Evolutionary conservation across 2,113 vertebrate genomes (phyloP).

Genomic region (Silurus glanis): DNA sequence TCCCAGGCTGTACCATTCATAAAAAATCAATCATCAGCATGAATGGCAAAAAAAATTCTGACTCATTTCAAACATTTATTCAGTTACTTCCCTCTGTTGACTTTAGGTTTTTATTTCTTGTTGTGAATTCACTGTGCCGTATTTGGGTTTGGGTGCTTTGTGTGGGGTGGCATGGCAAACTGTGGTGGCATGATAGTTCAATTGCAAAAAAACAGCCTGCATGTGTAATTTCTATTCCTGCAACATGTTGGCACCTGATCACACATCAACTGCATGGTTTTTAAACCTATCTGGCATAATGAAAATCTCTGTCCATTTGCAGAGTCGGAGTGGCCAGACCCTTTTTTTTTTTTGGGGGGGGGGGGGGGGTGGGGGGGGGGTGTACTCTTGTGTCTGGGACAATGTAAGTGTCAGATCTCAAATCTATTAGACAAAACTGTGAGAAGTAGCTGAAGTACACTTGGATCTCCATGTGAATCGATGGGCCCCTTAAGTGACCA

Average conservation of each 20-base stretch:
- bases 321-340: neutral
- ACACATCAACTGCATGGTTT: neutral
- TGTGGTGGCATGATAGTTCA: constrained; percentile 49
- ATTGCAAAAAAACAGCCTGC: constrained; percentile 19
- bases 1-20: neutral
- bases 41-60: neutral
- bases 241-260: neutral
- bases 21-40: neutral
- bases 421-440: constrained; percentile 70
- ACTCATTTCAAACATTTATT: neutral
- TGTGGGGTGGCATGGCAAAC: no score
- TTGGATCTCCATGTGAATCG: constrained; percentile 85
- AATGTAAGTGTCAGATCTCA: constrained; percentile 79
- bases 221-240: neutral
- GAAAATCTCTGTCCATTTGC: neutral
- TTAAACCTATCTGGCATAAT: neutral
- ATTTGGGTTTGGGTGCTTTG: neutral
- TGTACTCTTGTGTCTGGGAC: constrained; percentile 71
- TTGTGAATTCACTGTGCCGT: neutral
- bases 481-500: constrained; percentile 83
- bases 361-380: no score
- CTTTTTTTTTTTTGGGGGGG: neutral
- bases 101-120: neutral
- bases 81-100: no score
- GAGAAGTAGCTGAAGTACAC: constrained; percentile 79